phyloP scores from a whole-genome alignment of 2,797 vertebrate genomes.

The Lepilemur ruficaudatus region DNA sequence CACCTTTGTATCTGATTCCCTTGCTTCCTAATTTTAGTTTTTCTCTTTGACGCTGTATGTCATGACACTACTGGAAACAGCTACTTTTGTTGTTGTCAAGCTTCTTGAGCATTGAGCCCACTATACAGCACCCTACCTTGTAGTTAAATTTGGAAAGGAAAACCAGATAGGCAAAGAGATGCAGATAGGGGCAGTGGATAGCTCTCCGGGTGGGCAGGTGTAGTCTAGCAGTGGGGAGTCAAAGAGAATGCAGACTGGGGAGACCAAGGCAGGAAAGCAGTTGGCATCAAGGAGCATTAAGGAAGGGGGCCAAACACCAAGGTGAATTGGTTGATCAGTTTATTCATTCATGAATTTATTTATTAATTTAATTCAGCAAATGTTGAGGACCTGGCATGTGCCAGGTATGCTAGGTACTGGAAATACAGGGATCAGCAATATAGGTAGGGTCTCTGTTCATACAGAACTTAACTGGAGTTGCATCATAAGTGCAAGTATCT shows the following conservation, averaged over 20 bases:
- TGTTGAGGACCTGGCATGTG: background rate
- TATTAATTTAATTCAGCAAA: background rate
- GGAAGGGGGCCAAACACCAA: background rate
- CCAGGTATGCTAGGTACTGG: background rate
- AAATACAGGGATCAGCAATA: background rate
- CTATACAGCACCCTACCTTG: background rate
- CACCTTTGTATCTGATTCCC: background rate
- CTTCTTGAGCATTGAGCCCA: background rate
- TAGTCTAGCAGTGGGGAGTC: background rate
- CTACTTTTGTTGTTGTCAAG: background rate
- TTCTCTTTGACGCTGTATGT: background rate
- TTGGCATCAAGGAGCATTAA: background rate
- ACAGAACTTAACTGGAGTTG: background rate
- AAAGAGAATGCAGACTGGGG: background rate
- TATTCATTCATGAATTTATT: background rate
- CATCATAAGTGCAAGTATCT: background rate
- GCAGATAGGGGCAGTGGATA: background rate
- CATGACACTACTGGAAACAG: background rate
- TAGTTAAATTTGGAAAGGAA: background rate
- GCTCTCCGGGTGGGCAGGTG: background rate
- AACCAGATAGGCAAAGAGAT: background rate
- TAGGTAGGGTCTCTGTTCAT: background rate
- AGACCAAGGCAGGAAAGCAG: background rate
- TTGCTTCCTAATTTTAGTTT: constrained; percentile 2
- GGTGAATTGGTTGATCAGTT: background rate